Evolutionary conservation across 2,113 vertebrate genomes (phyloP).

Genomic region (Lethenteron camtschaticum): DNA sequence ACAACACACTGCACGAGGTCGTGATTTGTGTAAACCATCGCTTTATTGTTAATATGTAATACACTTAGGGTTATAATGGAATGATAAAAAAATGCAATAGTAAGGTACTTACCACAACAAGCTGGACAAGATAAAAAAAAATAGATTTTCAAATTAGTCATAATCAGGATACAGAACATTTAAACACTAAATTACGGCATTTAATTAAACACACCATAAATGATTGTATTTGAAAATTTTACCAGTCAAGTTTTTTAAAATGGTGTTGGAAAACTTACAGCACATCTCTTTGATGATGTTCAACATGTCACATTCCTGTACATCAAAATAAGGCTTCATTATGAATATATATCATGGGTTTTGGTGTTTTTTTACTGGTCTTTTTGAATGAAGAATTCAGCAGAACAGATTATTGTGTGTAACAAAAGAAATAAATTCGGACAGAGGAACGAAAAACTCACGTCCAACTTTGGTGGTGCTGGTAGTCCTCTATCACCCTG

Average conservation of each 20-base stretch:
- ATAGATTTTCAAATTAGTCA: not conserved
- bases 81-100: slow-evolving; percentile 4
- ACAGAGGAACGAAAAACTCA: no score
- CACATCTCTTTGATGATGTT: slow-evolving; percentile 13
- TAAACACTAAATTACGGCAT: no score
- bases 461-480: no score
- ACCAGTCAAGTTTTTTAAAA: not conserved
- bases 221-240: no score
- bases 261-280: slow-evolving; percentile 11
- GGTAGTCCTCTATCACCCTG: no score
- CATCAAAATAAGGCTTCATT: slow-evolving; percentile 2
- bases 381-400: not conserved
- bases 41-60: not conserved
- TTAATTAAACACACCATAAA: no score
- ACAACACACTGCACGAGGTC: no score
- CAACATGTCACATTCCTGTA: slow-evolving; percentile 14
- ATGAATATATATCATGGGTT: not conserved
- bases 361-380: not conserved
- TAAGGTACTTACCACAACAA: slow-evolving; percentile 15
- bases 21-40: no score
- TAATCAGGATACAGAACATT: no score
- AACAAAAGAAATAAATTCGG: no score
- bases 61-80: not conserved
- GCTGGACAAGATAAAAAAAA: slow-evolving; percentile 11
- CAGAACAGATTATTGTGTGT: no score